phyloP scores from a whole-genome alignment of 2,888 invertebrate species.

The Dioctria rufipes region DNA sequence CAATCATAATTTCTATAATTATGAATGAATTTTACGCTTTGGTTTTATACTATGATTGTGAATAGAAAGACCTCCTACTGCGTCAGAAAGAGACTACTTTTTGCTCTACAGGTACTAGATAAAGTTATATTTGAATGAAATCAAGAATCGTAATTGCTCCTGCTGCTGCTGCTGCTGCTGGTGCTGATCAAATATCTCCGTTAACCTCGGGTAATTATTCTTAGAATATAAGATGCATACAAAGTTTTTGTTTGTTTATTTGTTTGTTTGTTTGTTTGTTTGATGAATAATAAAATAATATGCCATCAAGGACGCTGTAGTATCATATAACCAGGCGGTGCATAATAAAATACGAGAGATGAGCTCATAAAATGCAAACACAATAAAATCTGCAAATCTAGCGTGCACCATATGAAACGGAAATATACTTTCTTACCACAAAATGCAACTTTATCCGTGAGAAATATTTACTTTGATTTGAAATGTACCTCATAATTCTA shows the following conservation, averaged over 20 bases:
- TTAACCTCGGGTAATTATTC: constrained; percentile 7
- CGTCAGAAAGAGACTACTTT: not conserved
- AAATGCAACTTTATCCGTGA: not conserved
- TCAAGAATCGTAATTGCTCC: not conserved
- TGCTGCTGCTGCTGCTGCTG: no score
- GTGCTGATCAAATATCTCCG: not conserved
- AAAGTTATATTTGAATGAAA: not conserved
- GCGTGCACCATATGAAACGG: not conserved
- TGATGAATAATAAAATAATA: not conserved
- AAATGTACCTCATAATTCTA: no score
- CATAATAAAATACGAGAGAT: not conserved
- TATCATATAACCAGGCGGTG: not conserved
- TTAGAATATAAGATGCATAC: not conserved
- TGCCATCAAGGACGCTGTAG: not conserved
- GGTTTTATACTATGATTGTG: not conserved
- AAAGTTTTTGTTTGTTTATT: not conserved
- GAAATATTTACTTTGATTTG: not conserved
- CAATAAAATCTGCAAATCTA: not conserved
- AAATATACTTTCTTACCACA: not conserved
- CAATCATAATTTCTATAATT: constrained; percentile 4
- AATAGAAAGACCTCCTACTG: not conserved
- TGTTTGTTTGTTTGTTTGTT: not conserved
- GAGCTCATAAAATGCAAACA: not conserved
- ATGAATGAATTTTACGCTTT: constrained; percentile 3
- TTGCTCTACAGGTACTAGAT: not conserved